A percentile compares a stretch with the other conserved stretches of the same genome.
These are phyloP conservation scores for Xanthorhoe designata DNA, from an alignment of 2,888 invertebrate species.

Conservation along the genomic window DNA sequence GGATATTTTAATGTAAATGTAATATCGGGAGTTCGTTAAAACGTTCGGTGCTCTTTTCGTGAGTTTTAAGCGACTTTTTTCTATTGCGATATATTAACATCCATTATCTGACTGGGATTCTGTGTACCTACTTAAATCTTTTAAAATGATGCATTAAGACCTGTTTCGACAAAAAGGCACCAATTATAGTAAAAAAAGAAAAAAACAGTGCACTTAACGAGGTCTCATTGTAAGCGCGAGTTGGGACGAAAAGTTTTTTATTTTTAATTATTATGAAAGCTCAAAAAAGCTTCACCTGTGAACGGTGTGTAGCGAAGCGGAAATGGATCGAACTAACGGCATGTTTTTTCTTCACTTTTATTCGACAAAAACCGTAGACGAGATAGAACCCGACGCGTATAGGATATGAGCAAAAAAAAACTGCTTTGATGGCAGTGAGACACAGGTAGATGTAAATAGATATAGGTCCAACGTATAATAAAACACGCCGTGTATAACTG, in stretches of 20 bases:
- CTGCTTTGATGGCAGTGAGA: conserved; percentile 48
- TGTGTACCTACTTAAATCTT: conserved; percentile 30
- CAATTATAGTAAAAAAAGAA: conserved; percentile 61
- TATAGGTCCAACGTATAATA: conserved; percentile 24
- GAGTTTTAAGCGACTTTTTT: conserved; percentile 51
- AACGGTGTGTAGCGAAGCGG: conserved; percentile 78
- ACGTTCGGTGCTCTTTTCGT: conserved; percentile 43
- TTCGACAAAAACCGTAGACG: conserved; percentile 72
- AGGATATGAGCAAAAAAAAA: conserved; percentile 74
- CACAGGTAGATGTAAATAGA: conserved; percentile 46
- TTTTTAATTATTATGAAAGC: conserved; percentile 79
- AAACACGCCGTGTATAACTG: conserved; percentile 29
- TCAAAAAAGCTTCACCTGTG: conserved; percentile 80
- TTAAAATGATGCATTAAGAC: conserved; percentile 42
- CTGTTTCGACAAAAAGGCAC: conserved; percentile 53
- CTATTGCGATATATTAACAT: conserved; percentile 53
- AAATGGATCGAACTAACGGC: conserved; percentile 82
- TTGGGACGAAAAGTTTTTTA: conserved; percentile 52
- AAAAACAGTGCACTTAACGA: conserved; percentile 71
- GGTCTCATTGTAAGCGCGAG: conserved; percentile 68
- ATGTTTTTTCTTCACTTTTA: conserved; percentile 68
- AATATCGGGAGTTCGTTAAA: conserved; percentile 61
- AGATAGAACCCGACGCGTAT: conserved; percentile 77
- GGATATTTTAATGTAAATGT: conserved; percentile 77
- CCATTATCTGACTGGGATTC: conserved; percentile 48